Evolutionary conservation across 2,888 invertebrate genomes (phyloP).

Genomic region (Himalopsyche anomala): DNA sequence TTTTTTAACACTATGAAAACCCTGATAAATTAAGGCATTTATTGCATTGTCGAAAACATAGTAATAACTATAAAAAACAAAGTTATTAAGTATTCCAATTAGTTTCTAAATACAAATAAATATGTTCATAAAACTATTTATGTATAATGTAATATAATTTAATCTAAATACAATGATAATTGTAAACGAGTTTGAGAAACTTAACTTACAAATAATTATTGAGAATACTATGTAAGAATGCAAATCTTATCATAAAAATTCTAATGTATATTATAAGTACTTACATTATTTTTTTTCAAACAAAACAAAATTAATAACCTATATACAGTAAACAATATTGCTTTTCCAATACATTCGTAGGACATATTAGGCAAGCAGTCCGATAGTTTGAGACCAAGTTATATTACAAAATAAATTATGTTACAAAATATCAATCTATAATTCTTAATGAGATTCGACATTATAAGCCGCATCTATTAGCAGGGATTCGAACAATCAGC

Average conservation of each 20-base stretch:
- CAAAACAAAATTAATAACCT: slow-evolving; percentile 18
- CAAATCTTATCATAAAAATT: background rate
- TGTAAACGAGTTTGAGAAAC: background rate
- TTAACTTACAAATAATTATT: background rate
- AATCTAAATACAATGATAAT: slow-evolving; percentile 10
- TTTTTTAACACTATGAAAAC: background rate
- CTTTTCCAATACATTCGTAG: slow-evolving; percentile 34
- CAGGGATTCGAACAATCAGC: no score
- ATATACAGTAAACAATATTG: slow-evolving; percentile 14
- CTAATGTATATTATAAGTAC: slow-evolving; percentile 8
- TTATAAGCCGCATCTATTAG: no score
- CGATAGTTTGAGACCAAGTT: slow-evolving; percentile 3
- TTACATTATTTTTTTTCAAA: slow-evolving; percentile 7
- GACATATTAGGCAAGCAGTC: slow-evolving; percentile 22
- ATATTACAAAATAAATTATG: slow-evolving; percentile 3
- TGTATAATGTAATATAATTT: slow-evolving; percentile 5
- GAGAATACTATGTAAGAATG: background rate
- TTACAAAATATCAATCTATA: background rate
- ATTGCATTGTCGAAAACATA: slow-evolving; percentile 7
- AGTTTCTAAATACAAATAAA: slow-evolving; percentile 12
- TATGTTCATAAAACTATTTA: background rate
- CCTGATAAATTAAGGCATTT: slow-evolving; percentile 8
- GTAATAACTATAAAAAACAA: background rate
- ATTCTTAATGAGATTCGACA: no score
- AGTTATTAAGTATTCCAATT: background rate